phyloP scores from a whole-genome alignment of 2,888 invertebrate genomes.

The Leistus spinibarbis region DNA sequence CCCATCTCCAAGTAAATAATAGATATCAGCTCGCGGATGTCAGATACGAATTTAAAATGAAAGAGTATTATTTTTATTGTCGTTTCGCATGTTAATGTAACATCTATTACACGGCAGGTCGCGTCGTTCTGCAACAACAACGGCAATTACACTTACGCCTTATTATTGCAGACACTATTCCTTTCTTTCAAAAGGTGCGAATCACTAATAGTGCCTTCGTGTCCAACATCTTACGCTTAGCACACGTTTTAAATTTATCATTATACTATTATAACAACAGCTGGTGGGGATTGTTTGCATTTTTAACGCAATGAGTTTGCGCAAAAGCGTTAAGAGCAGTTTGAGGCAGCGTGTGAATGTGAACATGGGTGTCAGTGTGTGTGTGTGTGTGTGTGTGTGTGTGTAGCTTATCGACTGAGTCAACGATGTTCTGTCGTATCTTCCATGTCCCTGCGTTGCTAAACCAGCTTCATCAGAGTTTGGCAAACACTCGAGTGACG shows the following conservation, averaged over 20 bases:
- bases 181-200: neutral
- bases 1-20: neutral
- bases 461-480: neutral
- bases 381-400: no score
- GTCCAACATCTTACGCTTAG: no score
- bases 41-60: neutral
- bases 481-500: neutral
- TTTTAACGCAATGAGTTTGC: no score
- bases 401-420: neutral
- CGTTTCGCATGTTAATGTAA: neutral
- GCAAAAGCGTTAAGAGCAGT: no score
- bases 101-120: neutral
- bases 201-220: neutral
- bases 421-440: no score
- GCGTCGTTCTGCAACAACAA: neutral
- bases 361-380: no score
- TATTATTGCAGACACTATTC: neutral
- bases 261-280: no score
- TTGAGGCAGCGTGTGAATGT: no score
- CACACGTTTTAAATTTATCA: no score
- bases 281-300: no score
- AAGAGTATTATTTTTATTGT: neutral
- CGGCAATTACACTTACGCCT: neutral
- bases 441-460: neutral
- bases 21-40: conserved; percentile 1